These are phyloP conservation scores for Galemys pyrenaicus DNA, from an alignment of 2,113 vertebrate genomes.

Conservation along the genomic window DNA sequence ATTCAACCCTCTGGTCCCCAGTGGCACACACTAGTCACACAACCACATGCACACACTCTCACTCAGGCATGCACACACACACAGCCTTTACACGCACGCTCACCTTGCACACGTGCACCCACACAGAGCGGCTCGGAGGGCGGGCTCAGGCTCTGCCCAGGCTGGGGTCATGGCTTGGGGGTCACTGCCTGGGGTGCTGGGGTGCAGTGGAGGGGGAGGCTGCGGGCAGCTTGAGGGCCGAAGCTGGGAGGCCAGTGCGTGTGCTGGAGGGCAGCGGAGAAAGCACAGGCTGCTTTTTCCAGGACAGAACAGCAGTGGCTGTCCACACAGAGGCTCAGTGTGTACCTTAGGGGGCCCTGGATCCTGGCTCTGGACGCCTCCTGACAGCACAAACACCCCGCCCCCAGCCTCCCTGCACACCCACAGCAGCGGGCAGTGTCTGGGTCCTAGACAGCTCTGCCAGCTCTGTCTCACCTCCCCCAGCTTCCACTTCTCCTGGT, in stretches of 20 bases:
- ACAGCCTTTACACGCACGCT: background rate
- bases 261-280: background rate
- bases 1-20: background rate
- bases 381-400: too few species aligned
- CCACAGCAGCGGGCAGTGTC: background rate
- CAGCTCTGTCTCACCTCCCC: background rate
- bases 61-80: background rate
- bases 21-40: background rate
- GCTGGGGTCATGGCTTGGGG: background rate
- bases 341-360: background rate
- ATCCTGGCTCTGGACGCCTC: background rate
- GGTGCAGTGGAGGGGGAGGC: background rate
- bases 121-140: background rate
- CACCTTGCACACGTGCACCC: background rate
- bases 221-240: background rate
- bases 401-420: background rate
- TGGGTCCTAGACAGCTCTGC: background rate
- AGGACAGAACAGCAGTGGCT: constrained; percentile 54
- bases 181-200: background rate
- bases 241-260: background rate
- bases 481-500: background rate
- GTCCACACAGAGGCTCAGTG: constrained; percentile 54
- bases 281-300: constrained; percentile 20
- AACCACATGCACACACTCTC: background rate
- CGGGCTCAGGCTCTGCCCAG: background rate